Conservation (phyloP, 2,888 invertebrate species). For the Brachypalpus laphriformis region DNA sequence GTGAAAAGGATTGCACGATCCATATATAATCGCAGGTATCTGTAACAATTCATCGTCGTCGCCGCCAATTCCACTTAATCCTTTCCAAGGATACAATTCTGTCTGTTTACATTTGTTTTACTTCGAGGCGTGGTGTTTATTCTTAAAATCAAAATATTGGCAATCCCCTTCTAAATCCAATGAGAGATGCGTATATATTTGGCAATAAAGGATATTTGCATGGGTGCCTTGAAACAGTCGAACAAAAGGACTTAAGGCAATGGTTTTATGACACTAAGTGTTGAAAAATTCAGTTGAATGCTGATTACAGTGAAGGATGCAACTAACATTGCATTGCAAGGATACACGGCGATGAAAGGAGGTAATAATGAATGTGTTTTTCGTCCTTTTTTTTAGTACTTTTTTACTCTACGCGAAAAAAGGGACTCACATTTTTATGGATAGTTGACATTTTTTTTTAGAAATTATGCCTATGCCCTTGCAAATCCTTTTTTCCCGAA, state of each 20-base stretch:
- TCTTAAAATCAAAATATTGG: slow-evolving; percentile 81
- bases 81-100: slow-evolving; percentile 66
- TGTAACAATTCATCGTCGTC: slow-evolving; percentile 45
- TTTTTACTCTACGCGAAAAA: slow-evolving; percentile 38
- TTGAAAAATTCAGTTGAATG: slow-evolving; percentile 38
- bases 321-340: slow-evolving; percentile 54
- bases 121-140: slow-evolving; percentile 79
- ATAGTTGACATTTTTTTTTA: slow-evolving; percentile 19
- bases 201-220: slow-evolving; percentile 74
- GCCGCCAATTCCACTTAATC: slow-evolving; percentile 50
- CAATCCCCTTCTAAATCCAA: slow-evolving; percentile 75
- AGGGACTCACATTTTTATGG: slow-evolving; percentile 32
- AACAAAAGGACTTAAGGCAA: slow-evolving; percentile 50
- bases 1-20: slow-evolving; percentile 67
- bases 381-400: slow-evolving; percentile 9
- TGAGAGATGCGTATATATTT: slow-evolving; percentile 28
- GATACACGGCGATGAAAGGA: slow-evolving; percentile 53
- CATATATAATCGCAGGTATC: slow-evolving; percentile 37
- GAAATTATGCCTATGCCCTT: slow-evolving; percentile 16
- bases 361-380: slow-evolving; percentile 65
- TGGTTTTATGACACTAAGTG: slow-evolving; percentile 50
- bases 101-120: slow-evolving; percentile 66
- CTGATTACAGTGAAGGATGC: slow-evolving; percentile 68
- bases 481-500: slow-evolving; percentile 57
- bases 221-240: slow-evolving; percentile 45